Evolutionary conservation across 2,113 vertebrate species (phyloP).

Genomic region (Amblyornis subalaris): DNA sequence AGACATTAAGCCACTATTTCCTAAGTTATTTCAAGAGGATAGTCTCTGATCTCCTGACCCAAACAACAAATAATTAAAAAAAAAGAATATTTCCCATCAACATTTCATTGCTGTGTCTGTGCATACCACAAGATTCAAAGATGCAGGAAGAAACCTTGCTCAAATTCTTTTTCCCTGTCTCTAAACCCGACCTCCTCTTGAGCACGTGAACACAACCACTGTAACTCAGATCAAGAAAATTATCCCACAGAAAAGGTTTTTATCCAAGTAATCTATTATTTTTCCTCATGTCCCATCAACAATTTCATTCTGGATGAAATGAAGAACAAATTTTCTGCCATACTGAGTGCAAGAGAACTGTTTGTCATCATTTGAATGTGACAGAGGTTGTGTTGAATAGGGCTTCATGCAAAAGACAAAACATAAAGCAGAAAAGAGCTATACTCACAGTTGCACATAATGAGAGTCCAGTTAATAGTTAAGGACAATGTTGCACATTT

Average conservation of each 20-base stretch:
- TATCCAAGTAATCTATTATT: neutral
- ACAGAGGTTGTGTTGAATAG: neutral
- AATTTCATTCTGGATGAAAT: neutral
- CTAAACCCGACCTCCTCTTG: neutral
- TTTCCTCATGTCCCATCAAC: neutral
- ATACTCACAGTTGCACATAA: neutral
- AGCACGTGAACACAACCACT: rapidly evolving
- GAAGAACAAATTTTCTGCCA: neutral
- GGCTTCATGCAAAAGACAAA: neutral
- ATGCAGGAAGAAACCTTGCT: neutral
- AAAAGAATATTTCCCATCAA: neutral
- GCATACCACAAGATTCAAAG: neutral
- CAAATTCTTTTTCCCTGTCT: neutral
- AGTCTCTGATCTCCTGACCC: neutral
- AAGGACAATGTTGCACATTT: neutral
- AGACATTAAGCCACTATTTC: neutral
- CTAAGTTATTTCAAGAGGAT: neutral
- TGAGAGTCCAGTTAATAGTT: neutral
- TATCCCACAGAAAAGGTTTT: neutral
- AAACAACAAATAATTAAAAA: neutral
- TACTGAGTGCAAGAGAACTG: neutral
- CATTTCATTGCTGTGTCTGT: neutral
- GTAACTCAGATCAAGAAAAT: neutral
- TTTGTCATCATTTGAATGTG: neutral
- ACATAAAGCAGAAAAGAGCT: neutral